Evolutionary conservation across 2,888 invertebrate species (phyloP), one percentile per base, ranked within the genome.

Genomic region (Tetanocera ferruginea): DNA sequence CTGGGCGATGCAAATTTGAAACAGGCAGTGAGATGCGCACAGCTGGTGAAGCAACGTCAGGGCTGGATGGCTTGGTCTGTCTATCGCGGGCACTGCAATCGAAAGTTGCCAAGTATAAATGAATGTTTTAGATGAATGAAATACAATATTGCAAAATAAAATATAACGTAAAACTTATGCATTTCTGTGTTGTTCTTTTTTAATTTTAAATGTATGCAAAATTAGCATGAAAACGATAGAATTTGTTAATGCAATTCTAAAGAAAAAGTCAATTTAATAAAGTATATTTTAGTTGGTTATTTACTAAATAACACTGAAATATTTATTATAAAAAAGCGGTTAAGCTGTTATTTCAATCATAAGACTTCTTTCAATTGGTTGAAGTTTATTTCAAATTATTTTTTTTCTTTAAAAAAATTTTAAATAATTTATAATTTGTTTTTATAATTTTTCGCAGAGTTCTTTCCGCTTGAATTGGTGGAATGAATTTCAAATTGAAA

Each of bases 51-150:
- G 72, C 79, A 79, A 51, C 82, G 82, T 25, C 85, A 86, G 78
- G 85, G 85, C 55, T 84, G 85, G 81, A 78, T 76, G 43, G 87
- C 87, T 5, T 87, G 87, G 87, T 81, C 84, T 25, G 85, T 83
- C 23, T 87, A 81, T 60, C 79, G 81, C 70, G 81, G 81, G n/a
- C 52, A 76, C 60, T 81, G 82, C 70, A 78, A 80, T 77, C 80
- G 80, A 55, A 60, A 71, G 25, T 76, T 81, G 64, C 78, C 73
- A 17, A 43, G 75, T 19, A 74, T 82, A 62, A 78, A 81, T 8
- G 81, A 81, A 52, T 82, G 82, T 77, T 81, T 81, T 76, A 80
- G 69, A 79, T 55, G 55, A 72, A 28, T 76, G 73, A 55, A 69
- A 66, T 70, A 70, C 60, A 60, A 66, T 79, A 62, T 76, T 80